Evolutionary conservation across 2,797 vertebrate genomes (phyloP).

Genomic region (Lerista edwardsae): DNA sequence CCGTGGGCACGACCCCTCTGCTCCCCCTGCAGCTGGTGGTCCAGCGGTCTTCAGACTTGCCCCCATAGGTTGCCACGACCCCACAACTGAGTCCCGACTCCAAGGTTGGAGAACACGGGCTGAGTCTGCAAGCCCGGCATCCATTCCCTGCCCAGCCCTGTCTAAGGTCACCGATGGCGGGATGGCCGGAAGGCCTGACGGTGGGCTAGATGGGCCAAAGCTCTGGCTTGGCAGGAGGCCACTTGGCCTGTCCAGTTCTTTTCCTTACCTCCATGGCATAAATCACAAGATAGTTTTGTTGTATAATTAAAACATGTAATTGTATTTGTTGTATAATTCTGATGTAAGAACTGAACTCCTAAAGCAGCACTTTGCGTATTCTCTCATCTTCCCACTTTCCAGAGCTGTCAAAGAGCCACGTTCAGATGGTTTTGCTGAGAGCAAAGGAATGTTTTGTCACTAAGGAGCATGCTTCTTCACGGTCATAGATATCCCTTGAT

Average conservation of each 20-base stretch:
- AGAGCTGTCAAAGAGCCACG: conserved; percentile 43
- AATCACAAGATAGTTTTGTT: background rate
- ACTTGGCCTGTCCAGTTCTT: background rate
- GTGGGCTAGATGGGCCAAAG: background rate
- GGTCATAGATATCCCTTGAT: conserved; percentile 41
- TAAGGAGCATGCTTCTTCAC: conserved; percentile 54
- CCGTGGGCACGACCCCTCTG: too few species aligned
- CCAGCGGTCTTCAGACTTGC: too few species aligned
- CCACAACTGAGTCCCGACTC: too few species aligned
- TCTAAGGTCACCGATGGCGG: too few species aligned
- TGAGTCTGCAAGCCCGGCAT: too few species aligned
- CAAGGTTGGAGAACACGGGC: too few species aligned
- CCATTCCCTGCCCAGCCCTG: too few species aligned
- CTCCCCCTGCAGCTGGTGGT: too few species aligned
- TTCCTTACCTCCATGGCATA: background rate
- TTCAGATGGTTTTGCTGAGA: conserved; percentile 59
- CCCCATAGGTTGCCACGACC: too few species aligned
- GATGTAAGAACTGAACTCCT: conserved; percentile 56
- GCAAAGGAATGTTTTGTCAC: conserved; percentile 52
- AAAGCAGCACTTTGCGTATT: conserved; percentile 57
- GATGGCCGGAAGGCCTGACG: background rate
- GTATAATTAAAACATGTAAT: too few species aligned
- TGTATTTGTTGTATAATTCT: too few species aligned
- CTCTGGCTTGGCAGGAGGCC: background rate
- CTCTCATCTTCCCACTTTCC: conserved; percentile 38